Base-by-base conservation (phyloP, 2,888 invertebrate species). In the Coenonympha arcania region DNA sequence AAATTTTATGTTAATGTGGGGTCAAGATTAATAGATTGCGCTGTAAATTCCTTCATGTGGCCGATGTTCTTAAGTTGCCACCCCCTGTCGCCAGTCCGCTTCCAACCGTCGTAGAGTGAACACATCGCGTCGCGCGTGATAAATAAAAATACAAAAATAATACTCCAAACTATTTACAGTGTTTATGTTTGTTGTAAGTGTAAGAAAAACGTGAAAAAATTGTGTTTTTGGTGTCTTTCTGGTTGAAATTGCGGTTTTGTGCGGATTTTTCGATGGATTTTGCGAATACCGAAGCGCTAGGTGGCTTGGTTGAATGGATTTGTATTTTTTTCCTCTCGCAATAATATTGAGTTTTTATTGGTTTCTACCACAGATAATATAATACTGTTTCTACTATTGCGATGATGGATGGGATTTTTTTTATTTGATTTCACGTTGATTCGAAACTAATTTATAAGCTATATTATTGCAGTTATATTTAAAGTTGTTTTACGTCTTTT, bases 31-130 rank as follows among this genome's bases (percentile, higher is more conserved):
- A n/a, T n/a, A n/a, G n/a, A n/a, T n/a, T n/a, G n/a, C n/a, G n/a
- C n/a, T n/a, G n/a, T n/a, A n/a, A n/a, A n/a, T n/a, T n/a, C n/a
- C n/a, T n/a, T n/a, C n/a, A n/a, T n/a, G n/a, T n/a, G n/a, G n/a
- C n/a, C n/a, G n/a, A n/a, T n/a, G n/a, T n/a, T n/a, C n/a, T n/a
- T n/a, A n/a, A n/a, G n/a, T n/a, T n/a, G n/a, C n/a, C n/a, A n/a
- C n/a, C n/a, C n/a, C n/a, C n/a, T n/a, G n/a, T n/a, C n/a, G n/a
- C n/a, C n/a, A 57, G 57, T 57, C 43, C 24, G 18, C 36, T 26
- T 16, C 24, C 48, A 37, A 20, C 42, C 18, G n/a, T 37, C 42
- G 57, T 6, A 20, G 50, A 37, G 56, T 31, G 41, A 31, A 41
- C 46, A 45, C 20, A n/a, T 34, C 11, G 13, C 6, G 6, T 1